Conservation (phyloP, 2,797 vertebrate species). For the Basileuterus tristriatus region DNA sequence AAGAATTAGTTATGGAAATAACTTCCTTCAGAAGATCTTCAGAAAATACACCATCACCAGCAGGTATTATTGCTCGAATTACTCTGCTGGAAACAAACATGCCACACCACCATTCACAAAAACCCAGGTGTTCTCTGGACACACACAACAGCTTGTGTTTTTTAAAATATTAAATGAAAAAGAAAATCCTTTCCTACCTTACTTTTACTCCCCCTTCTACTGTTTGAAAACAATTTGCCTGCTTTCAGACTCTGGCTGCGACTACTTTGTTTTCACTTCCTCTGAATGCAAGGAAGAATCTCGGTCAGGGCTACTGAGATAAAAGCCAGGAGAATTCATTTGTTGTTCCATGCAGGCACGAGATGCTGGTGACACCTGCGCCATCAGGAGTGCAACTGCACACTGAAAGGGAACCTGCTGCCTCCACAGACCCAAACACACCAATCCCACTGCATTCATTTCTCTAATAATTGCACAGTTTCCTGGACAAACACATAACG, state of each 20-base stretch:
- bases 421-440: background rate
- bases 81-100: background rate
- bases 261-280: background rate
- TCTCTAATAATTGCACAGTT: background rate
- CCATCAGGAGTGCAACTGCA: background rate
- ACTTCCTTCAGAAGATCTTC: background rate
- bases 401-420: background rate
- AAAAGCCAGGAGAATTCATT: background rate
- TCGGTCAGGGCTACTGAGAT: background rate
- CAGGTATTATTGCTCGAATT: background rate
- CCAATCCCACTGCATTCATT: background rate
- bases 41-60: background rate
- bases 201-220: background rate
- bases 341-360: fast-evolving
- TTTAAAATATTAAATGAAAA: background rate
- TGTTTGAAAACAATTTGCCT: background rate
- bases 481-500: background rate
- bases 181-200: background rate
- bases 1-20: background rate
- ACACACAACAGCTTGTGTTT: background rate
- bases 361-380: background rate
- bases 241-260: background rate
- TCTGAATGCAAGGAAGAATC: background rate
- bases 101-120: background rate
- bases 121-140: background rate